Conservation (phyloP, 1,140 invertebrate genomes). For the Reticulitermes speratus region DNA sequence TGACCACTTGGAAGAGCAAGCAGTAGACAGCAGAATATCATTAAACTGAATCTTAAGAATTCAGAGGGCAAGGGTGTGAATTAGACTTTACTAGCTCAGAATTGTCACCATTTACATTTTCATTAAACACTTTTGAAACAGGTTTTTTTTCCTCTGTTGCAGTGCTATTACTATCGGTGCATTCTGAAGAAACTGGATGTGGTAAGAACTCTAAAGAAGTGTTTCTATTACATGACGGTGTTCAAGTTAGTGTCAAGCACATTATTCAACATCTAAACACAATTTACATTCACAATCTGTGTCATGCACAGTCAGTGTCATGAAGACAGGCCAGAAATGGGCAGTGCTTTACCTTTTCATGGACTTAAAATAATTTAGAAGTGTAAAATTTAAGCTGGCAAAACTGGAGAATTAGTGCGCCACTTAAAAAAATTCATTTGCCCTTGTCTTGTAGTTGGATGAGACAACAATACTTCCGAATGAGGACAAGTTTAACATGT, state of each 20-base stretch:
- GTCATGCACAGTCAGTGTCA: too few relatives aligned
- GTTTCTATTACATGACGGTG: background rate
- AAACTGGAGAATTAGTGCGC: background rate
- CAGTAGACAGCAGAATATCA: too few relatives aligned
- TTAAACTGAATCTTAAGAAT: too few relatives aligned
- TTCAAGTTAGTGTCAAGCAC: background rate
- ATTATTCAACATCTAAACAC: background rate
- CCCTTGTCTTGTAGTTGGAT: constrained; percentile 9
- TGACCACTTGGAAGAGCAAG: too few relatives aligned
- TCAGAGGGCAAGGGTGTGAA: too few relatives aligned
- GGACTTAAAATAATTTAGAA: background rate
- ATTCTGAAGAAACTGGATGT: constrained; percentile 40
- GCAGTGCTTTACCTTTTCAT: too few relatives aligned
- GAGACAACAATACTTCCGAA: constrained; percentile 24
- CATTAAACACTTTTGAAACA: too few relatives aligned
- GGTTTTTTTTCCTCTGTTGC: constrained; percentile 33
- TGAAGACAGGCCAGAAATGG: too few relatives aligned
- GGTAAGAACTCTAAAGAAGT: constrained; percentile 37
- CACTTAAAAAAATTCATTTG: background rate
- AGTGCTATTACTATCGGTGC: constrained; percentile 43
- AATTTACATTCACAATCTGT: background rate
- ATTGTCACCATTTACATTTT: too few relatives aligned
- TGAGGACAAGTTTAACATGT: constrained; percentile 11
- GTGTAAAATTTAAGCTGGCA: background rate
- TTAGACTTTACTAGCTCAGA: too few relatives aligned